phyloP scores from a whole-genome alignment of 1,140 invertebrate genomes.

The Drosophila micromelanica region DNA sequence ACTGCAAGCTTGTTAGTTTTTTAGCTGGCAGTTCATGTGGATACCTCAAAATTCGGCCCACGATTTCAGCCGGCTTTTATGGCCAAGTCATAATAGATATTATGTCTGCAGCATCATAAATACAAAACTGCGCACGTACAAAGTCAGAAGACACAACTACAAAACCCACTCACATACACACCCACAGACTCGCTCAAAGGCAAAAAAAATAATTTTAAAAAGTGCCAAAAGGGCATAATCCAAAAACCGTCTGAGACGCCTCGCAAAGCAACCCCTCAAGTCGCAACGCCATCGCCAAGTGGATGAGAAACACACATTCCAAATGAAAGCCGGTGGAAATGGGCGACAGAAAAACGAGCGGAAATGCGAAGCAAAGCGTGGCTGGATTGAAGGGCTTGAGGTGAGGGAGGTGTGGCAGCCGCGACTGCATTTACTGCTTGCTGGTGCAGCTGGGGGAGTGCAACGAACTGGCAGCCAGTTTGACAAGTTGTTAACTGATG shows the following conservation, averaged over 20 bases:
- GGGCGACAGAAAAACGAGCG: conserved; percentile 66
- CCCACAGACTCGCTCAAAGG: conserved; percentile 45
- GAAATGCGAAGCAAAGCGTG: conserved; percentile 67
- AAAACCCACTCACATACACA: conserved; percentile 3
- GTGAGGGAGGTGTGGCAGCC: conserved; percentile 3
- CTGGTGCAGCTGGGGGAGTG: conserved; percentile 22
- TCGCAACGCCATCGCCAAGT: conserved; percentile 44
- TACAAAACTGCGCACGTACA: conserved; percentile 43
- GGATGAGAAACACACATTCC: conserved; percentile 62
- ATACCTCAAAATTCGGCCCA: conserved; percentile 1
- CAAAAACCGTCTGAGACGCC: conserved; percentile 62
- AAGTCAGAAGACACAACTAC: conserved; percentile 40
- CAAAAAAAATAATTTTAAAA: conserved; percentile 76
- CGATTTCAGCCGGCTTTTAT: conserved; percentile 23
- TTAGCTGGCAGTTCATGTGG: conserved; percentile 3
- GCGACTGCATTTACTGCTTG: conserved; percentile 42
- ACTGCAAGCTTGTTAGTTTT: conserved; percentile 30
- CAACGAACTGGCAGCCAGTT: conserved; percentile 60
- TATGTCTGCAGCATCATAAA: conserved; percentile 60
- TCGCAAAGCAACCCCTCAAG: conserved; percentile 74
- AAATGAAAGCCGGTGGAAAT: conserved; percentile 57
- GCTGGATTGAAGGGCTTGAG: conserved; percentile 3
- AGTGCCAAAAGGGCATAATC: conserved; percentile 81
- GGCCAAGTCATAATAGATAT: conserved; percentile 64
- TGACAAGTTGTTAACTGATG: conserved; percentile 57